phyloP scores from a whole-genome alignment of 2,888 invertebrate genomes.

The Mechanitis mazaeus region DNA sequence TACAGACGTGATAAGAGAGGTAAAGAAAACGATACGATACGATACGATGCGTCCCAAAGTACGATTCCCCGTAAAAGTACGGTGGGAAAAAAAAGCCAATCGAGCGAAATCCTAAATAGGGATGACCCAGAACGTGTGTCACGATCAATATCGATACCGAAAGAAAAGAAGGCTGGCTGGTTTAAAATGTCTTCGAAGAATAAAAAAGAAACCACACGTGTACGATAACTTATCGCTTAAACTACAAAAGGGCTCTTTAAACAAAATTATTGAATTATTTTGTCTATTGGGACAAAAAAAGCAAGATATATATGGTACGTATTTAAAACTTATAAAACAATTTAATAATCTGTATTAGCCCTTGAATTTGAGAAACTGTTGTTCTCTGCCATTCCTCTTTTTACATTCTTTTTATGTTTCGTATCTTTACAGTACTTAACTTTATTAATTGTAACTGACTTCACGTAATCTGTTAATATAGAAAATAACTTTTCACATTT shows the following conservation, averaged over 20 bases:
- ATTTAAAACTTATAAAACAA: no score
- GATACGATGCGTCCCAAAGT: conserved; percentile 31
- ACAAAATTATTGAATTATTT: background rate
- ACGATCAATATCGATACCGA: conserved; percentile 83
- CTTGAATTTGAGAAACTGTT: no score
- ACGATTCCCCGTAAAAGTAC: conserved; percentile 63
- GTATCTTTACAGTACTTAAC: no score
- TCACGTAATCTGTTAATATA: no score
- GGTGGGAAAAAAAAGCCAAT: conserved; percentile 73
- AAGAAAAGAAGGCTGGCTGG: conserved; percentile 85
- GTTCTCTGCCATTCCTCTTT: no score
- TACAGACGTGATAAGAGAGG: conserved; percentile 60
- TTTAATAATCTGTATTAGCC: no score
- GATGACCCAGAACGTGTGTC: conserved; percentile 71
- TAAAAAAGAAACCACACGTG: conserved; percentile 63
- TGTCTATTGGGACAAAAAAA: conserved; percentile 1
- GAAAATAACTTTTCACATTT: no score
- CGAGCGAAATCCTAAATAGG: conserved; percentile 78
- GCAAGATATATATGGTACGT: background rate
- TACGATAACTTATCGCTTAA: conserved; percentile 42
- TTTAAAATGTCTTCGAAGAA: conserved; percentile 78
- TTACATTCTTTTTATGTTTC: no score
- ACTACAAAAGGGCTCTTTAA: background rate
- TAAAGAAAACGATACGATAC: conserved; percentile 38
- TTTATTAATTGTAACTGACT: no score